Conservation (phyloP, 2,797 vertebrate genomes). For the Tiaroga cobitis region DNA sequence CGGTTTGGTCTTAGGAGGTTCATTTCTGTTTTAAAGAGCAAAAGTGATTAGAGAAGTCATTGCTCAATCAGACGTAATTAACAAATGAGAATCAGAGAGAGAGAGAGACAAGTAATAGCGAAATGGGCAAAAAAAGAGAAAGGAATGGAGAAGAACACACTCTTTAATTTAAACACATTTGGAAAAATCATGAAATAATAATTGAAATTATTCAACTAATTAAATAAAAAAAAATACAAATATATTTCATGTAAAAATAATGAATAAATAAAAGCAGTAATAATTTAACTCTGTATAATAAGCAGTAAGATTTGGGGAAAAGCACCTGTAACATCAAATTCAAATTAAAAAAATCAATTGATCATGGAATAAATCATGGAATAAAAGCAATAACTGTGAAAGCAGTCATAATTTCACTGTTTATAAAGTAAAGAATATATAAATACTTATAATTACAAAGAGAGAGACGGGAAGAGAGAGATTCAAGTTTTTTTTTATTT, state of each 20-base stretch:
- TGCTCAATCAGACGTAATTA: constrained; percentile 17
- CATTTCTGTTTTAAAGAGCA: not conserved
- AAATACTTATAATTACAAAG: not conserved
- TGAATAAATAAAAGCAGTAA: too few species aligned
- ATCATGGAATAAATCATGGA: too few species aligned
- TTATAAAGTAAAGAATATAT: not conserved
- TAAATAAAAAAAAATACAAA: too few species aligned
- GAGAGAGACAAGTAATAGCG: too few species aligned
- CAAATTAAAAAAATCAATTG: not conserved
- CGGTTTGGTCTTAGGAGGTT: not conserved
- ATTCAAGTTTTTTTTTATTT: not conserved
- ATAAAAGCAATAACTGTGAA: not conserved
- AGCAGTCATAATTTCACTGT: not conserved
- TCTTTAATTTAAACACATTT: not conserved
- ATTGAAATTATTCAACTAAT: too few species aligned
- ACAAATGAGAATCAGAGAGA: not conserved
- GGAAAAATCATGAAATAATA: too few species aligned
- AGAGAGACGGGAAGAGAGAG: too few species aligned
- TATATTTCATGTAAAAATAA: too few species aligned
- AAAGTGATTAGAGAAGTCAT: constrained; percentile 8
- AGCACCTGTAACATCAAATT: not conserved
- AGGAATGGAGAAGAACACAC: not conserved
- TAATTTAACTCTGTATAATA: too few species aligned
- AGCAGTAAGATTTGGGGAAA: too few species aligned
- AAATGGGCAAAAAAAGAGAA: too few species aligned